phyloP scores from a whole-genome alignment of 2,113 vertebrate genomes.

The Poeciliopsis retropinna region DNA sequence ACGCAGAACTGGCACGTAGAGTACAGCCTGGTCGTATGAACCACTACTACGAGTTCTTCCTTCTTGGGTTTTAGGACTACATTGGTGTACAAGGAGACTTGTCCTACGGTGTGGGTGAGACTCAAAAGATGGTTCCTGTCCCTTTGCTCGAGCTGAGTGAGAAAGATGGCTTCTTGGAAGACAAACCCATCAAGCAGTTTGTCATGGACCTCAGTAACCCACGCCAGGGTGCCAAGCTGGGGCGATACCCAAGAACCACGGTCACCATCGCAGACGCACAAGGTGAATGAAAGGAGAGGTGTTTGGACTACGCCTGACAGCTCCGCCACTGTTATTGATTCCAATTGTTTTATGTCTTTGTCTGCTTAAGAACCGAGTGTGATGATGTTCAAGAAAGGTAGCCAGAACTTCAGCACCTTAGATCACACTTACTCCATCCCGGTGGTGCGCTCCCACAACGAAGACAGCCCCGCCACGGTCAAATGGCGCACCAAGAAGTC shows the following conservation, averaged over 20 bases:
- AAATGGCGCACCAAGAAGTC: constrained; percentile 78
- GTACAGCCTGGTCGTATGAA: not conserved
- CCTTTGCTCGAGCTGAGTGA: constrained; percentile 88
- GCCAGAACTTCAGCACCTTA: constrained; percentile 70
- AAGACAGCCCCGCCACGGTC: constrained; percentile 63
- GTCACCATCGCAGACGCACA: constrained; percentile 86
- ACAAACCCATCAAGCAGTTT: constrained; percentile 88
- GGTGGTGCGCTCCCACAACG: constrained; percentile 73
- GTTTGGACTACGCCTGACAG: not conserved
- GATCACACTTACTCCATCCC: constrained; percentile 75
- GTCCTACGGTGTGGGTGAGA: constrained; percentile 86
- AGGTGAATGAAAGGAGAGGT: constrained; percentile 66
- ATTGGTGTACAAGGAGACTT: constrained; percentile 86
- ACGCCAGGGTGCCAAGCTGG: constrained; percentile 88
- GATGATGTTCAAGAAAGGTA: constrained; percentile 77
- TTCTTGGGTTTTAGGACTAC: constrained; percentile 84
- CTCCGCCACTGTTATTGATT: constrained; percentile 29
- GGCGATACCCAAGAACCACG: constrained; percentile 86
- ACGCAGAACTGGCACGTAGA: too few relatives aligned
- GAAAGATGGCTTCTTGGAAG: constrained; percentile 85
- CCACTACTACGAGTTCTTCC: not conserved
- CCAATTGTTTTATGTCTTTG: constrained; percentile 25
- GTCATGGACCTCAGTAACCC: constrained; percentile 90
- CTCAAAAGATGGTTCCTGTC: constrained; percentile 87
- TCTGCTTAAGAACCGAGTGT: constrained; percentile 70